These are phyloP conservation scores for Sinopyrophorus schimmeli DNA, from an alignment of 2,888 invertebrate genomes.

Conservation along the genomic window DNA sequence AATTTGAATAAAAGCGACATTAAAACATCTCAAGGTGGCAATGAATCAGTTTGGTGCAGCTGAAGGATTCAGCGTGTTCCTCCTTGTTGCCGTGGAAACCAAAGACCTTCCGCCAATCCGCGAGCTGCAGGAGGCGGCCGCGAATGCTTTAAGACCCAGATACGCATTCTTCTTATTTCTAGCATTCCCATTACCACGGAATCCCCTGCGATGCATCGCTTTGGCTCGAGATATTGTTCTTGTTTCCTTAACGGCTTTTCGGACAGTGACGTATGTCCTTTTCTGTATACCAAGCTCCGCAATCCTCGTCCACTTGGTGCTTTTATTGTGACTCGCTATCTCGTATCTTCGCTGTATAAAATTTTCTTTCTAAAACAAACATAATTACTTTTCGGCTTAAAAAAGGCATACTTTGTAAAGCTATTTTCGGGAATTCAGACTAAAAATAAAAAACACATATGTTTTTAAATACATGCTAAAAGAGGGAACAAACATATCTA, in stretches of 20 bases:
- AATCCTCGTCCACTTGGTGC: slow-evolving; percentile 24
- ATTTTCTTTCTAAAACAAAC: slow-evolving; percentile 26
- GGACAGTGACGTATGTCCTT: slow-evolving; percentile 48
- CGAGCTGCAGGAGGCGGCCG: slow-evolving; percentile 51
- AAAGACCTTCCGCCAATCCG: slow-evolving; percentile 51
- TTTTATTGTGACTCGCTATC: slow-evolving; percentile 26
- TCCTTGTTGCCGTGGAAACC: slow-evolving; percentile 55
- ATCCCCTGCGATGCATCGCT: slow-evolving; percentile 53
- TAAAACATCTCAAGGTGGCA: slow-evolving; percentile 57
- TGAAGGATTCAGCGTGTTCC: slow-evolving; percentile 51
- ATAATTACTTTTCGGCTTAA: no score
- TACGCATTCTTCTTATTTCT: slow-evolving; percentile 51
- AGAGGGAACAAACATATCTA: no score
- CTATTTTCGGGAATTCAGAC: no score
- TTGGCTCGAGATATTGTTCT: slow-evolving; percentile 52
- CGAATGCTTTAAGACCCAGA: slow-evolving; percentile 52
- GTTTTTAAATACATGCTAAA: no score
- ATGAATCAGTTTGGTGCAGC: slow-evolving; percentile 54
- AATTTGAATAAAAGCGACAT: slow-evolving; percentile 58
- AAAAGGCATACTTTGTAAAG: no score
- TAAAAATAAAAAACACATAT: no score
- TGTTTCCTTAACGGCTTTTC: slow-evolving; percentile 52
- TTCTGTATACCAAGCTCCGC: slow-evolving; percentile 30
- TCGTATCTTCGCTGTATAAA: slow-evolving; percentile 18
- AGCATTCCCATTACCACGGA: slow-evolving; percentile 52